These are phyloP conservation scores for Silurus glanis DNA, from an alignment of 2,113 vertebrate genomes.

Conservation along the genomic window DNA sequence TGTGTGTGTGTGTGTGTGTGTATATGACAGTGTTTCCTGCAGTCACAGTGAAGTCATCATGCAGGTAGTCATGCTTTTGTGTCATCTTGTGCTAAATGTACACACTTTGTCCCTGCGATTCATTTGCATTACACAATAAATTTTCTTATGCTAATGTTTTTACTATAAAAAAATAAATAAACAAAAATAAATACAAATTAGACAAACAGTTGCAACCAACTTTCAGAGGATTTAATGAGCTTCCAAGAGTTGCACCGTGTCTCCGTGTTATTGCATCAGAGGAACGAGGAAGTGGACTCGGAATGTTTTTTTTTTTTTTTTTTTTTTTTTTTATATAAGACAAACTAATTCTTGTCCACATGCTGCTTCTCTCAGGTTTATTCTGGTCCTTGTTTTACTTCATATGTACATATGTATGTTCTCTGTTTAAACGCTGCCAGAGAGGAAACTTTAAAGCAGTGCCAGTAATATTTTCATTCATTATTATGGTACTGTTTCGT, in stretches of 20 bases:
- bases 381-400: not conserved
- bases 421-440: not conserved
- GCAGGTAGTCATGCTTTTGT: not conserved
- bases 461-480: too few relatives aligned
- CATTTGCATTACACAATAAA: too few relatives aligned
- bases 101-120: too few relatives aligned
- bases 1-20: not conserved
- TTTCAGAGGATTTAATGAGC: not conserved
- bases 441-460: not conserved
- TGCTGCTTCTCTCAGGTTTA: not conserved
- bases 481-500: too few relatives aligned
- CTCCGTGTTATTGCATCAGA: conserved; percentile 16
- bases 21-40: not conserved
- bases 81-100: too few relatives aligned
- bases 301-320: not conserved
- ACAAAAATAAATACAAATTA: not conserved
- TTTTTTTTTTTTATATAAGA: not conserved
- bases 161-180: not conserved
- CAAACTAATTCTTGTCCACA: not conserved
- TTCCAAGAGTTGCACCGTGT: not conserved
- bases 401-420: not conserved
- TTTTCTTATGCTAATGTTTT: not conserved
- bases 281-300: conserved; percentile 9
- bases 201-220: conserved; percentile 3
- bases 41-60: not conserved